A percentile compares a stretch with the other conserved stretches of the same genome.
Conservation (phyloP, 64 coral and sea anemone species). For the Dendrophyllia cribrosa region DNA sequence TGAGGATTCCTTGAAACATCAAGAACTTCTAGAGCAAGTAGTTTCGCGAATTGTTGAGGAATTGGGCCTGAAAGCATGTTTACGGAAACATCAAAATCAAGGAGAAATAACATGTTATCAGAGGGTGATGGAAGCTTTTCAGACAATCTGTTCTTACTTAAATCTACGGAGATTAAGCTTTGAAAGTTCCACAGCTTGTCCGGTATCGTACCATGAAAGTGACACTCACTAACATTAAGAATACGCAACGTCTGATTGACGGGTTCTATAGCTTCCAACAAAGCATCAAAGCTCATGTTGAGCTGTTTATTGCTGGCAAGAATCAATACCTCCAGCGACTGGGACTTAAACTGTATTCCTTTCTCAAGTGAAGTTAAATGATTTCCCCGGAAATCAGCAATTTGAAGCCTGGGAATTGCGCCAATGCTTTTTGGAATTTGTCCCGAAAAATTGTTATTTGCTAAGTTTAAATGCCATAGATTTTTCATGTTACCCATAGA, state of each 20-base stretch:
- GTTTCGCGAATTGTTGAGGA: slow-evolving; percentile 30
- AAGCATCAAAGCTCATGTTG: neutral
- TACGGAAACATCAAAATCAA: slow-evolving; percentile 15
- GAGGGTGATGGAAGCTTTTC: slow-evolving; percentile 20
- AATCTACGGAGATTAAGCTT: slow-evolving; percentile 56
- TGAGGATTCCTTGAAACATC: slow-evolving; percentile 26
- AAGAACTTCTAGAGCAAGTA: slow-evolving; percentile 32
- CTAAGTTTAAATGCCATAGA: slow-evolving; percentile 30
- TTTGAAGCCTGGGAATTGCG: slow-evolving; percentile 16
- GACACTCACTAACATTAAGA: slow-evolving; percentile 53
- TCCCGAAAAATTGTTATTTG: slow-evolving; percentile 42
- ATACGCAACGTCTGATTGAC: slow-evolving; percentile 29
- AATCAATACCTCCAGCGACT: slow-evolving; percentile 40
- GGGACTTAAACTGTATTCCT: slow-evolving; percentile 29
- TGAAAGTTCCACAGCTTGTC: slow-evolving; percentile 36
- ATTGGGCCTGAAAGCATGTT: neutral
- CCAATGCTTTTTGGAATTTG: slow-evolving; percentile 34
- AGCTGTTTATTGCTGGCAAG: slow-evolving; percentile 35
- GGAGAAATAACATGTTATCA: slow-evolving; percentile 48
- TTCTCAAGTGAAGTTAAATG: slow-evolving; percentile 29
- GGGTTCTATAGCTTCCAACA: slow-evolving; percentile 34
- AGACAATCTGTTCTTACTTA: slow-evolving; percentile 9
- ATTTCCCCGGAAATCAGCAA: slow-evolving; percentile 60
- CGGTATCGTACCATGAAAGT: slow-evolving; percentile 41
- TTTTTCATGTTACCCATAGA: slow-evolving; percentile 43